Evolutionary conservation across 2,888 invertebrate genomes (phyloP), one percentile per base, ranked within the genome.

Genomic region (Scaptomyza cyrtandrae): DNA sequence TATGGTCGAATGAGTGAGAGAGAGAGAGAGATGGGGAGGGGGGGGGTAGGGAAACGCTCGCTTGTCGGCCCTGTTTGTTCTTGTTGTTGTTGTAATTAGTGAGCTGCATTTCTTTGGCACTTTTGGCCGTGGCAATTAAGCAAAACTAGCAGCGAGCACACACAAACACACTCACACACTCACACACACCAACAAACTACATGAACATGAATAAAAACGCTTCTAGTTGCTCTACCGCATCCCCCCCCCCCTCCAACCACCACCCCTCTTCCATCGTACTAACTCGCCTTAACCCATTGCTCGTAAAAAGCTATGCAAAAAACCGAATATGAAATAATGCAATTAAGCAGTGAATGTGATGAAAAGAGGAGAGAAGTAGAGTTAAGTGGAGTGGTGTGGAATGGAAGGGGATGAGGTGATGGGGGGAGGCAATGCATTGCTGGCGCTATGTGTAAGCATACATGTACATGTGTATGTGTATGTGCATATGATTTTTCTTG

Each of bases 21-120:
- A 11, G 31, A 16, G 1, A 31, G 13, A 6, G n/a, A n/a, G n/a
- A n/a, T n/a, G n/a, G 13, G 9, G 0, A 3, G 14, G 10, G 6
- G 31, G 11, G 16, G n/a, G n/a, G 7, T 24, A n/a, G 37, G 14
- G n/a, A n/a, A 48, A 43, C 33, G 45, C 60, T 60, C 37, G 68
- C 68, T 75, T 63, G 75, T 60, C 62, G 59, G 60, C 68, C 64
- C 63, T 58, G 71, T 63, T 75, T 75, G 75, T 75, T 72, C 79
- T 85, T 82, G 82, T 67, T 72, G 84, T 84, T 82, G 86, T 86
- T 82, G 82, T 83, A 83, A 83, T 83, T 83, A 83, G 82, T 74
- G 78, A 71, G 80, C 86, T 86, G 84, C 86, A 83, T 83, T 83
- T 83, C 82, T 86, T 83, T 83, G 86, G 63, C 82, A 86, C 86